Conservation (phyloP, 2,797 vertebrate species). For the Chelidonichthys spinosus region DNA sequence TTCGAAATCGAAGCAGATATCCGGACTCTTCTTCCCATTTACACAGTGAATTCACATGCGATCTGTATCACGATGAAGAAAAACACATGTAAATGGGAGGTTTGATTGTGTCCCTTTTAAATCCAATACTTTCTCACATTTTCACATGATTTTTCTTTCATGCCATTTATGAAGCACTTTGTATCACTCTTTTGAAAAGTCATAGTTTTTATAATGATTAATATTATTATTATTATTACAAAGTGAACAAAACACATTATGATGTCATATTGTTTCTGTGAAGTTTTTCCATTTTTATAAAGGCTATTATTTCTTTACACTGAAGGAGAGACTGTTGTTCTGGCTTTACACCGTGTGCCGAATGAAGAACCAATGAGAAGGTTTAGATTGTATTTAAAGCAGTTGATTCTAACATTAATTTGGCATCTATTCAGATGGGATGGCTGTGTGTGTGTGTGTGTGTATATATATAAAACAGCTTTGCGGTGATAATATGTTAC, state of each 20-base stretch:
- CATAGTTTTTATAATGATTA: constrained; percentile 25
- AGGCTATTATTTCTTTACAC: constrained; percentile 31
- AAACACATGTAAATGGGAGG: background rate
- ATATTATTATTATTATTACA: constrained; percentile 43
- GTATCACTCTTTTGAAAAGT: constrained; percentile 60
- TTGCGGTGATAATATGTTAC: constrained; percentile 26
- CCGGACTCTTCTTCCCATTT: background rate
- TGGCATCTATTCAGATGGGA: constrained; percentile 51
- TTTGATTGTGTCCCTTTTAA: constrained; percentile 5
- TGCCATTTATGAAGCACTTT: constrained; percentile 50
- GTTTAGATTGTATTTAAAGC: constrained; percentile 54
- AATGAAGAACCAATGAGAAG: constrained; percentile 29
- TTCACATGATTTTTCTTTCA: background rate
- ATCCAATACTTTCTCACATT: background rate
- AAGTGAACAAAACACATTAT: constrained; percentile 44
- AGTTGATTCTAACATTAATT: constrained; percentile 48
- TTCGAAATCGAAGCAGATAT: background rate
- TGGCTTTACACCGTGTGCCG: constrained; percentile 40
- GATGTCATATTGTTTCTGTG: constrained; percentile 34
- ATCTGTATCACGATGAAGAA: background rate
- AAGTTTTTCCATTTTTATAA: constrained; percentile 41
- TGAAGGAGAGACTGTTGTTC: constrained; percentile 25
- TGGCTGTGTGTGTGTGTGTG: constrained; percentile 16
- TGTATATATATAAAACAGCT: constrained; percentile 10
- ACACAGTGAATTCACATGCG: background rate